Evolutionary conservation across 2,888 invertebrate species (phyloP).

Genomic region (Lamellibrachia columna): DNA sequence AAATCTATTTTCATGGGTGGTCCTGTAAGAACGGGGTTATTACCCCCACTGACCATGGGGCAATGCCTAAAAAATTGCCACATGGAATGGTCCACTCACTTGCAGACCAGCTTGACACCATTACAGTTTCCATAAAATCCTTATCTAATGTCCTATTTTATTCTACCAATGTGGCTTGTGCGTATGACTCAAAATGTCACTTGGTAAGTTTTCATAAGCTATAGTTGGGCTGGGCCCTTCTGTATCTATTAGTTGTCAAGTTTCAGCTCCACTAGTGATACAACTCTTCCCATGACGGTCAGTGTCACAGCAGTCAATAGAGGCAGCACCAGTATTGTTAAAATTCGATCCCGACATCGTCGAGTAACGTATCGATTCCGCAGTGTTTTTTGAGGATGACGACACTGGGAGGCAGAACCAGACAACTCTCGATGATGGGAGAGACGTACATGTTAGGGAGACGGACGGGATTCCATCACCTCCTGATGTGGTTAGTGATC

Average conservation of each 20-base stretch:
- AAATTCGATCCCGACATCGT: neutral
- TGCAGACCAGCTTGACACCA: neutral
- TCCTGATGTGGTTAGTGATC: constrained; percentile 64
- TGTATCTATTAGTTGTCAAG: no score
- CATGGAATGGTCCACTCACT: neutral
- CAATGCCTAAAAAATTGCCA: neutral
- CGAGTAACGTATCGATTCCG: neutral
- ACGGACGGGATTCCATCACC: constrained; percentile 43
- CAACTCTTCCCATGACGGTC: neutral
- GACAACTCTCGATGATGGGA: neutral
- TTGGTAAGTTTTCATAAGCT: neutral
- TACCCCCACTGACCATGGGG: neutral
- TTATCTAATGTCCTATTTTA: neutral
- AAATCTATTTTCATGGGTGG: neutral
- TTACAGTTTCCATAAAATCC: neutral
- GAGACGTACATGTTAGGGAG: neutral
- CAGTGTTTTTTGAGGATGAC: neutral
- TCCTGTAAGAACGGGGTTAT: neutral
- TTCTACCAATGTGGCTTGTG: neutral
- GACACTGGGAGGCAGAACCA: neutral
- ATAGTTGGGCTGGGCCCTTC: neutral
- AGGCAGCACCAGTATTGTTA: neutral
- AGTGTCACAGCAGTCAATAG: neutral
- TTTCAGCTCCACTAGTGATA: no score
- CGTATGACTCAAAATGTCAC: neutral